phyloP scores from a whole-genome alignment of 1,140 invertebrate species.

The Drosophila arizonae region DNA sequence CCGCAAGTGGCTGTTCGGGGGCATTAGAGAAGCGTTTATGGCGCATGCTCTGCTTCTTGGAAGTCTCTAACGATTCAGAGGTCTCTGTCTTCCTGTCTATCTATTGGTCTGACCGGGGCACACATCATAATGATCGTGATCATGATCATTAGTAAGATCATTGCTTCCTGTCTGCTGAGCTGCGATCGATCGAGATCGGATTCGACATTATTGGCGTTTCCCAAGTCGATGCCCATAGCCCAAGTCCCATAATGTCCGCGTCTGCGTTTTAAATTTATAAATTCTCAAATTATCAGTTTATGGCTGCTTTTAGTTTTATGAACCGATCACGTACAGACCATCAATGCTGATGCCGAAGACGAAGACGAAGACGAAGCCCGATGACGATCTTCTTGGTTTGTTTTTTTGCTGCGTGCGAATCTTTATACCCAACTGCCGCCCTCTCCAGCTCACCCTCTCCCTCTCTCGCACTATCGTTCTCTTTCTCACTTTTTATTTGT shows the following conservation, averaged over 20 bases:
- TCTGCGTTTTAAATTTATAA: constrained; percentile 71
- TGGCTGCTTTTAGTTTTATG: constrained; percentile 78
- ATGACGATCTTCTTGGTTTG: constrained; percentile 20
- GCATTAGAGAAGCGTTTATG: constrained; percentile 41
- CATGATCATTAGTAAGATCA: constrained; percentile 40
- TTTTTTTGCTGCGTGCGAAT: constrained; percentile 63
- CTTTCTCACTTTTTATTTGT: constrained; percentile 37
- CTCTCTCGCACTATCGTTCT: background rate
- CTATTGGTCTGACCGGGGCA: constrained; percentile 3
- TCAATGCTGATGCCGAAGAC: constrained; percentile 41
- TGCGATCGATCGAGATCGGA: constrained; percentile 42
- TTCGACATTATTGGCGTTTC: constrained; percentile 27
- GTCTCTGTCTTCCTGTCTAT: background rate
- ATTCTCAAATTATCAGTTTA: constrained; percentile 81
- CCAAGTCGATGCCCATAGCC: background rate
- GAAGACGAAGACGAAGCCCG: background rate
- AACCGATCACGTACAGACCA: constrained; percentile 77
- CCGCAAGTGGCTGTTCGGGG: constrained; percentile 4
- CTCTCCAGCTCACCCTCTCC: background rate
- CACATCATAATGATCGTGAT: constrained; percentile 21
- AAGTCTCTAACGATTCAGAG: constrained; percentile 24
- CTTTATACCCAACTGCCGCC: constrained; percentile 40
- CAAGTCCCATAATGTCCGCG: constrained; percentile 45
- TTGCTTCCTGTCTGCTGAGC: constrained; percentile 50
- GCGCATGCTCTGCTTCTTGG: constrained; percentile 36